Conservation (phyloP, 35 echinoderm and acorn worm genomes). For the Lytechinus pictus region DNA sequence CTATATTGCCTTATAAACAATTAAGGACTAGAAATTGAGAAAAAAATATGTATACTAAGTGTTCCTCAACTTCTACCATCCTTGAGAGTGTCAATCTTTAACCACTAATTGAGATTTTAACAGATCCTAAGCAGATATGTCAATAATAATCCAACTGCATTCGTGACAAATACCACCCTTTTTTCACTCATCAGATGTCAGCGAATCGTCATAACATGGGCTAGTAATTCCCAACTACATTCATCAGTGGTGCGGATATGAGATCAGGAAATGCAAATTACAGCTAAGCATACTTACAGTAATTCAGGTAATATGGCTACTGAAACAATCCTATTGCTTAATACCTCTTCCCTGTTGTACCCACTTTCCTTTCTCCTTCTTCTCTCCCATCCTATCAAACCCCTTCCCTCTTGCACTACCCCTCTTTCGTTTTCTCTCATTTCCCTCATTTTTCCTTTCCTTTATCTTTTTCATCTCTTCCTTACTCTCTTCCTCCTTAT, state of each 20-base stretch:
- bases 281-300: background rate
- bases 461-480: background rate
- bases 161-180: background rate
- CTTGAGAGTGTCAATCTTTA: background rate
- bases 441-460: background rate
- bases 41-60: background rate
- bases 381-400: background rate
- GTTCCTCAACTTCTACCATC: background rate
- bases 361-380: background rate
- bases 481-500: background rate
- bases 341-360: background rate
- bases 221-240: background rate
- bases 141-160: background rate
- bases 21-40: background rate
- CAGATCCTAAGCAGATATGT: background rate
- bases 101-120: conserved; percentile 6
- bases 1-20: too few relatives aligned
- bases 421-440: background rate
- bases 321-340: background rate
- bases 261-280: conserved; percentile 51
- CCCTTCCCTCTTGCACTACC: background rate
- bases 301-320: conserved; percentile 27
- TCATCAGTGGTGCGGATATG: conserved; percentile 1
- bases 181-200: conserved; percentile 1
- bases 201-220: background rate